Evolutionary conservation across 2,888 invertebrate species (phyloP), one percentile per base, ranked within the genome.

Genomic region (Microctonus hyperodae): DNA sequence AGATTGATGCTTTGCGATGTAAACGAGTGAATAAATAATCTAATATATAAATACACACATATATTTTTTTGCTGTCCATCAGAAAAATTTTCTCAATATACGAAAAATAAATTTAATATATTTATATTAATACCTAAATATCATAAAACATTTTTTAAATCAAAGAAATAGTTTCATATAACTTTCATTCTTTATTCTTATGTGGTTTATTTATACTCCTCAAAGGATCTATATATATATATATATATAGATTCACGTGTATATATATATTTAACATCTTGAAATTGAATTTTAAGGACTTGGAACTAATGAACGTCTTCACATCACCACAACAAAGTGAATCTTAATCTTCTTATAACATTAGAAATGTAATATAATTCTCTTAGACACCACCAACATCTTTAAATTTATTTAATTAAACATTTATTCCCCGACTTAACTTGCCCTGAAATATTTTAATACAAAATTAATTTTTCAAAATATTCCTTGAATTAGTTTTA

Each of bases 231-330:
- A 53, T 60, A 48, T 48, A 35, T 67, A 62, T 65, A 11, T 57
- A 37, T 63, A 22, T n/a, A 40, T n/a, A n/a, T n/a, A n/a, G n/a
- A n/a, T n/a, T n/a, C n/a, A n/a, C n/a, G n/a, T n/a, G n/a, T n/a
- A n/a, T n/a, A n/a, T n/a, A n/a, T n/a, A n/a, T n/a, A n/a, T n/a
- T n/a, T n/a, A n/a, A n/a, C 55, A 31, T 68, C 57, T 57, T 58
- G 22, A 58, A 65, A 33, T 58, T 31, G 55, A 57, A 44, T 44
- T 44, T 63, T 69, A 64, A 73, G 72, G 71, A 75, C 72, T 74
- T 75, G 76, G 70, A 74, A 70, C 76, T 79, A 79, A 79, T 78
- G 77, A 79, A 79, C 79, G 77, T 79, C 79, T 79, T 79, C 74
- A 74, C 72, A 70, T 25, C 53, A 65, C 79, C 79, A 78, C 79